A percentile compares a stretch with the other conserved stretches of the same genome.
Conservation (phyloP, 2,888 invertebrate genomes). For the Xanthia togata region DNA sequence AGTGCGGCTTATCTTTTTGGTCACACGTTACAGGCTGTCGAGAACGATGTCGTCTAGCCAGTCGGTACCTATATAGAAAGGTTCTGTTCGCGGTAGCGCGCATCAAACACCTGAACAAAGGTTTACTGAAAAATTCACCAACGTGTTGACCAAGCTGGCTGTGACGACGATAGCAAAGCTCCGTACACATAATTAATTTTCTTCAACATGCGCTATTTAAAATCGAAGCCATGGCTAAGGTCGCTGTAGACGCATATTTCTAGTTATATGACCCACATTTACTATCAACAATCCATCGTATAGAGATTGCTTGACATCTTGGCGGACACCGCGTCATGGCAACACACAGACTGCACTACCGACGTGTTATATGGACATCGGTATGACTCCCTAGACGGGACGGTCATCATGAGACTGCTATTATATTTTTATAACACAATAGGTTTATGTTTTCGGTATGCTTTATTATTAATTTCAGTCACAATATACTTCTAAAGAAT, state of each 20-base stretch:
- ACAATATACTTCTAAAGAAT: slow-evolving; percentile 43
- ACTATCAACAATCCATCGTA: slow-evolving; percentile 67
- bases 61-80: slow-evolving; percentile 16
- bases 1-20: slow-evolving; percentile 55
- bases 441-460: slow-evolving; percentile 42
- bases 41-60: slow-evolving; percentile 29
- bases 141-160: slow-evolving; percentile 40
- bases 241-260: slow-evolving; percentile 63
- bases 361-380: slow-evolving; percentile 61
- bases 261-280: slow-evolving; percentile 69
- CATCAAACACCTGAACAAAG: slow-evolving; percentile 56
- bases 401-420: slow-evolving; percentile 59
- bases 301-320: slow-evolving; percentile 66
- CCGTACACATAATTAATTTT: slow-evolving; percentile 46
- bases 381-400: slow-evolving; percentile 57
- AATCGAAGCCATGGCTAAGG: slow-evolving; percentile 70
- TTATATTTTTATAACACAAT: slow-evolving; percentile 62
- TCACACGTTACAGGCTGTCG: slow-evolving; percentile 45
- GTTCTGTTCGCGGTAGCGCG: slow-evolving; percentile 35
- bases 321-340: slow-evolving; percentile 65
- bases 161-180: slow-evolving; percentile 21
- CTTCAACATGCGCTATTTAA: slow-evolving; percentile 58
- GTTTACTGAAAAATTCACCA: slow-evolving; percentile 41
- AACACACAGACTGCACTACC: slow-evolving; percentile 51
- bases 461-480: slow-evolving; percentile 48